Evolutionary conservation across 2,888 invertebrate species (phyloP).

Genomic region (Therioaphis trifolii): DNA sequence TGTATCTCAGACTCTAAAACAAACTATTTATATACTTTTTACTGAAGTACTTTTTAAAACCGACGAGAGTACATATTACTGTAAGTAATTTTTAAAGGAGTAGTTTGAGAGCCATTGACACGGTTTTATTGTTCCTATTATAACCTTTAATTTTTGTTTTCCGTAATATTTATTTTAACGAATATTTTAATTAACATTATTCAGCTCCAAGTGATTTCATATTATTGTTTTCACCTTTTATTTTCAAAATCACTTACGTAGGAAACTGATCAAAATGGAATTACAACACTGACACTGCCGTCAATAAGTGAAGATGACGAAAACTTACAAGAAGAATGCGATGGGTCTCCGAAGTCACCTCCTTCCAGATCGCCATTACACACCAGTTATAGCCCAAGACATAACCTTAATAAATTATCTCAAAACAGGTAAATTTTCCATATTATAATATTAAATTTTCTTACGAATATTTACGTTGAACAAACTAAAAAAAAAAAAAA

Average conservation of each 20-base stretch:
- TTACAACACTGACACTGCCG: constrained; percentile 85
- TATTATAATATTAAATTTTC: background rate
- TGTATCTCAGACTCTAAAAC: no score
- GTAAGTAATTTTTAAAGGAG: background rate
- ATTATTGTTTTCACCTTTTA: constrained; percentile 68
- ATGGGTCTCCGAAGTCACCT: constrained; percentile 75
- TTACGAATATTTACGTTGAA: no score
- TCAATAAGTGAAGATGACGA: constrained; percentile 97
- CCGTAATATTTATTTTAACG: constrained; percentile 28
- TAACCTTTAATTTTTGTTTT: background rate
- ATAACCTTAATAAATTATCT: constrained; percentile 45
- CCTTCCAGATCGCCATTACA: constrained; percentile 75
- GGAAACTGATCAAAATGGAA: constrained; percentile 81
- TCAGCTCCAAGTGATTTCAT: background rate
- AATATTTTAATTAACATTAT: background rate
- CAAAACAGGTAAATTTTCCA: constrained; percentile 36
- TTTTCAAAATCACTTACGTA: constrained; percentile 67
- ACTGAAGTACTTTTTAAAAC: background rate
- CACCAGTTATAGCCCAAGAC: constrained; percentile 72
- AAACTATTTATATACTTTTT: background rate
- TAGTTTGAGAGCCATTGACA: background rate
- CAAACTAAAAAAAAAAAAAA: background rate
- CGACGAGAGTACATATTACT: background rate
- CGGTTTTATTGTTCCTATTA: background rate
- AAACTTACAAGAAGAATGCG: constrained; percentile 81